Evolutionary conservation across 2,113 vertebrate genomes (phyloP).

Genomic region (Todiramphus saurophagus): DNA sequence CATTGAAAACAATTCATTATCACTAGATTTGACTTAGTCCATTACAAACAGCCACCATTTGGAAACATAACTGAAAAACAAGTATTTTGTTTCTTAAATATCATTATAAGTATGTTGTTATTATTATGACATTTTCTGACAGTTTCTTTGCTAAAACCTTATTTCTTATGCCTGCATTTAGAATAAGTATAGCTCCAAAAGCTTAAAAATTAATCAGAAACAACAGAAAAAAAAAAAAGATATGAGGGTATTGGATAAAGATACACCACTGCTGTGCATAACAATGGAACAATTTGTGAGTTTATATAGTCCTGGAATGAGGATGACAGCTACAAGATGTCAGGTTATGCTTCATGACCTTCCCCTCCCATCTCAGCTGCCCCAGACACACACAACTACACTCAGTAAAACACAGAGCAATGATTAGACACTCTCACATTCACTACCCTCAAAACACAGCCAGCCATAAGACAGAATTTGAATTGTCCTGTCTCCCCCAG

Average conservation of each 20-base stretch:
- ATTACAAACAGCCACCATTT: background rate
- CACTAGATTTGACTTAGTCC: background rate
- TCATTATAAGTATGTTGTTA: background rate
- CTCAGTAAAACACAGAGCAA: rapidly evolving
- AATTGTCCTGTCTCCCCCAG: background rate
- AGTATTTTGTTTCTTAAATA: background rate
- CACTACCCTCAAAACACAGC: background rate
- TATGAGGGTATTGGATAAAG: background rate
- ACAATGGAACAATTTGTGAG: background rate
- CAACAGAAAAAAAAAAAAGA: background rate
- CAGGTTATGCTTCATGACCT: background rate
- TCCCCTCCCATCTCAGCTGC: background rate
- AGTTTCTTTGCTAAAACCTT: background rate
- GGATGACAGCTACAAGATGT: background rate
- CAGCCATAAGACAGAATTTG: background rate
- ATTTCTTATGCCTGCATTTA: background rate
- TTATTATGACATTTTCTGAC: background rate
- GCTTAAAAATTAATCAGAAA: background rate
- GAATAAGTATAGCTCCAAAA: background rate
- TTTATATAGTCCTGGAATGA: background rate
- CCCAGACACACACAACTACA: background rate
- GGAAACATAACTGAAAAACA: background rate
- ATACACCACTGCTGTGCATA: background rate
- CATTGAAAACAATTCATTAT: background rate
- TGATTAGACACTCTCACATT: rapidly evolving